phyloP scores from a whole-genome alignment of 1,140 invertebrate genomes.

The Phenacoccus solenopsis region DNA sequence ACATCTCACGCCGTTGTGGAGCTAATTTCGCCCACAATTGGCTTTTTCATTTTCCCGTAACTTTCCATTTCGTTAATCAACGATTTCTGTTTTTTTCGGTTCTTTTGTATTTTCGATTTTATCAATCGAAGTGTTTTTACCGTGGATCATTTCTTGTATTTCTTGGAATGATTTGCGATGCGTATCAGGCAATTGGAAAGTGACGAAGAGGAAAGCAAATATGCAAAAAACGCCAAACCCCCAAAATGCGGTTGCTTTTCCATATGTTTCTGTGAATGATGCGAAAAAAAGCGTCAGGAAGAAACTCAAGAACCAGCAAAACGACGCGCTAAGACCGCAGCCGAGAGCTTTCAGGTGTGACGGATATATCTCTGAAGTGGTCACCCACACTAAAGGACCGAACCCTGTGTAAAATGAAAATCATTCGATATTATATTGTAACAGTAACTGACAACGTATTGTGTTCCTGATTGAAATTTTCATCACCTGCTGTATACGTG shows the following conservation, averaged over 20 bases:
- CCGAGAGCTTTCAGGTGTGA: constrained; percentile 59
- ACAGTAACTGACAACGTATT: no score
- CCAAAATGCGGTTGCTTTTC: constrained; percentile 59
- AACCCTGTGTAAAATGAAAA: constrained; percentile 42
- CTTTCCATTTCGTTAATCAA: no score
- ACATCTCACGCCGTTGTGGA: no score
- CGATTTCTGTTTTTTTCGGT: no score
- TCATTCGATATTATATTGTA: no score
- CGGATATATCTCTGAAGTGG: constrained; percentile 73
- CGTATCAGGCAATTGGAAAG: constrained; percentile 63
- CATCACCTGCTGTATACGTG: constrained; percentile 43
- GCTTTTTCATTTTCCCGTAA: no score
- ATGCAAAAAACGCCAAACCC: constrained; percentile 59
- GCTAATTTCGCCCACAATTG: no score
- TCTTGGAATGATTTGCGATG: constrained; percentile 62
- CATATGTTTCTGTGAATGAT: constrained; percentile 41
- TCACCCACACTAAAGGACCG: constrained; percentile 71
- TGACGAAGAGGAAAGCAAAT: constrained; percentile 45
- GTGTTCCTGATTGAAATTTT: no score
- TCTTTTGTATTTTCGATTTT: background rate
- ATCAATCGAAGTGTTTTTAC: no score
- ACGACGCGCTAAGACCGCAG: constrained; percentile 55
- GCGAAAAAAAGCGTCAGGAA: constrained; percentile 62
- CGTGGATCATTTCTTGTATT: constrained; percentile 54
- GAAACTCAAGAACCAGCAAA: constrained; percentile 68